Evolutionary conservation across 2,888 invertebrate species (phyloP), one percentile per base, ranked within the genome.

Genomic region (Axea sp.): DNA sequence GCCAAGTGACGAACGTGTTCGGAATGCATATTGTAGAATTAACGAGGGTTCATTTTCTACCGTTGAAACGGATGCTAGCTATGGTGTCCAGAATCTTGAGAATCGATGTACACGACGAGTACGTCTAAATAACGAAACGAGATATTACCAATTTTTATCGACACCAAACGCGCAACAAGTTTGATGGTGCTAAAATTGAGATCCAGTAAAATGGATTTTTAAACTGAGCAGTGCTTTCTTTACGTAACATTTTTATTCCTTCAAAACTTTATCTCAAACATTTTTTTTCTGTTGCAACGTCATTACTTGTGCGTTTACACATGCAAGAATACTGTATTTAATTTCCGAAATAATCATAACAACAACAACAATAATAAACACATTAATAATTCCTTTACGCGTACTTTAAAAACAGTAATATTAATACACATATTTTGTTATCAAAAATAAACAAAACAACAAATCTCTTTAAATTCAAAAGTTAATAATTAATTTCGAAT

Each of bases 21-120:
- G 43, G 47, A 62, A 69, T 69, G 17, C 37, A 35, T 14, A 12
- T 17, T 15, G 39, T 47, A 37, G 60, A 53, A 69, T 60, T 69
- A 69, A 69, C 53, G 14, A 24, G 49, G 28, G 43, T 68, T 49
- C 47, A 49, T 57, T 55, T 57, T 11, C 41, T 14, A 4, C 1
- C 22, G 31, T 19, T 19, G 6, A 55, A 22, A 64, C 17, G 41
- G 31, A 43, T 19, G 17, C 12, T 4, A 15, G 7, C 49, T 17
- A 37, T 35, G 59, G 41, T 26, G 26, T 31, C 30, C 22, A 31
- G 49, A 55, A 53, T 47, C 45, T 49, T 59, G 49, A 43, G 67
- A 45, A 55, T 35, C n/a, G n/a, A 4, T 15, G 14, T 7, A 28
- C 7, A 37, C 15, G 24, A 45, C 12, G 17, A 33, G 33, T 37